phyloP scores from a whole-genome alignment of 2,113 vertebrate species.

The Emydocephalus ijimae region DNA sequence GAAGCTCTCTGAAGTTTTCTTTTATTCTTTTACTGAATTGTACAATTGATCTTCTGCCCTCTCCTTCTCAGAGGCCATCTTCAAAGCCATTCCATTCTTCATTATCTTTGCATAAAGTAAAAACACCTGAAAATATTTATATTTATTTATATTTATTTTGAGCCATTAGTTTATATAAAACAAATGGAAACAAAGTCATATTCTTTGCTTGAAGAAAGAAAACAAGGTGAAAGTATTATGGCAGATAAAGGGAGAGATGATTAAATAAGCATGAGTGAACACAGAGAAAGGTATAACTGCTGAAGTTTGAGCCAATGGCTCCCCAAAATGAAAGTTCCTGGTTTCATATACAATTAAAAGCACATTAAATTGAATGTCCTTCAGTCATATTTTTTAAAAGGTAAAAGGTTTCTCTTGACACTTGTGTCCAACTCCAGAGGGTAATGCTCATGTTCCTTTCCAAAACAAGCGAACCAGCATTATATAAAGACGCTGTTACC shows the following conservation, averaged over 20 bases:
- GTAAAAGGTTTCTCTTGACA: not conserved
- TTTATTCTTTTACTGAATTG: not conserved
- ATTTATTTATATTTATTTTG: not conserved
- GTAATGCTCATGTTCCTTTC: not conserved
- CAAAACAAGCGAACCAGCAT: not conserved
- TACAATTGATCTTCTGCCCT: not conserved
- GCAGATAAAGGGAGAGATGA: not conserved
- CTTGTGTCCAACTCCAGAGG: not conserved
- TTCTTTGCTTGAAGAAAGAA: not conserved
- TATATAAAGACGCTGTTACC: not conserved
- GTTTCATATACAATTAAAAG: not conserved
- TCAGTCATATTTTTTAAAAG: not conserved
- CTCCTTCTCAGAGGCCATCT: not conserved
- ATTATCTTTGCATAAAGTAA: conserved; percentile 2
- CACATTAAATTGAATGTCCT: not conserved
- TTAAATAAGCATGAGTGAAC: not conserved
- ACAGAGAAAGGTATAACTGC: not conserved
- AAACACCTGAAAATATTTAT: not conserved
- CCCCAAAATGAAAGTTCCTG: not conserved
- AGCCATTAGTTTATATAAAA: not conserved
- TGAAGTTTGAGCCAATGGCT: not conserved
- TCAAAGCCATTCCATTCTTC: not conserved
- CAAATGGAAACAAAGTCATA: not conserved
- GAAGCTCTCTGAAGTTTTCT: not conserved
- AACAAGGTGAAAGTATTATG: not conserved